Base-by-base conservation (phyloP, 2,888 invertebrate genomes). In the Sinentomon sp. region DNA sequence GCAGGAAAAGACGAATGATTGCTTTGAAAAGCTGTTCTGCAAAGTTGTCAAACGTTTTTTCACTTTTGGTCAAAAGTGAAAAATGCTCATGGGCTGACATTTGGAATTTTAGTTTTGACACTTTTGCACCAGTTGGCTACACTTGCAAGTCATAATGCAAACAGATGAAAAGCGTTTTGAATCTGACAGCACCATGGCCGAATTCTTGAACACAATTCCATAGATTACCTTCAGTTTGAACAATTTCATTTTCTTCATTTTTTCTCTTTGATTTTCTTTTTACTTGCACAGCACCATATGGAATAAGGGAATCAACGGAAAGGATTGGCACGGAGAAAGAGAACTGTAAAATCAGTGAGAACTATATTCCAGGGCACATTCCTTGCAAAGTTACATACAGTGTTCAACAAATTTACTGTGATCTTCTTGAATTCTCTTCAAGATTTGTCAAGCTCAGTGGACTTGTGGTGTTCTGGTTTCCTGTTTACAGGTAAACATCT, bases 381-480 rank as follows among this genome's bases (percentile, higher is more conserved):
- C 82, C 83, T 1, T 65, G 76, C 1, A 82, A 87, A 53, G 64
- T 80, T 26, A 71, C 68, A 36, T 97, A 97, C 49, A 66, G 68
- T 10, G 56, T 94, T 41, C 62, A 71, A 2, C 68, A 75, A 40
- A 66, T 94, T 20, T 80, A 76, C 48, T 57, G 58, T 30, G 94
- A 97, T 55, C 59, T 97, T 28, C 55, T 97, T 24, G 58, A 63
- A 45, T 83, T 92, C 54, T 66, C 83, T 1, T 76, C 76, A 0
- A 59, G 58, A 31, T 70, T 76, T 50, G 60, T 97, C 34, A 62
- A 57, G 42, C 40, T 75, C 5, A 66, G 70, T 5, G 75, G 87
- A 1, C 59, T 82, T 39, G 57, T 97, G 13, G 87, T 94, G 1
- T 89, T 76, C 57, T 97, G 94, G 94, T 68, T 87, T 45, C 97